phyloP scores from a whole-genome alignment of 2,797 vertebrate genomes.

The Astyanax mexicanus region DNA sequence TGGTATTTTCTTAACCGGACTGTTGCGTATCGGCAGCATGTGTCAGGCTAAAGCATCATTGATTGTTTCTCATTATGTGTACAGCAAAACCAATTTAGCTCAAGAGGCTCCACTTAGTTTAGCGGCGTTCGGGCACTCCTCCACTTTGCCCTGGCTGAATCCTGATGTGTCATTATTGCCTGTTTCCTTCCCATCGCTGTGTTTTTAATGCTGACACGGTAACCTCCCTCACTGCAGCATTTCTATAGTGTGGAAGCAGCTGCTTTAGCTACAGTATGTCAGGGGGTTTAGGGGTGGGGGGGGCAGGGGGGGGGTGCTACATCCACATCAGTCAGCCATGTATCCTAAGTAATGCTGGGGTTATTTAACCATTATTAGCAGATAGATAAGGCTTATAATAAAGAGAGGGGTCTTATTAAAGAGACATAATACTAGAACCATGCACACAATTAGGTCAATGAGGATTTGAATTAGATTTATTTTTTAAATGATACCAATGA shows the following conservation, averaged over 20 bases:
- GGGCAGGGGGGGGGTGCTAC: too few relatives aligned
- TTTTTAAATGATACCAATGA: too few relatives aligned
- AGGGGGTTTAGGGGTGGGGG: too few relatives aligned
- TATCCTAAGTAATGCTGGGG: neutral
- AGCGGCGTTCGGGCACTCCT: constrained; percentile 80
- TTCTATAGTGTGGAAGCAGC: neutral
- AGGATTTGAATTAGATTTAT: too few relatives aligned
- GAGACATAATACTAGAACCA: too few relatives aligned
- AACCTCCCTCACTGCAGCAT: neutral
- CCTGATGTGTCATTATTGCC: constrained; percentile 55
- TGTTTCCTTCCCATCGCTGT: constrained; percentile 20
- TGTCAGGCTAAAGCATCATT: constrained; percentile 88
- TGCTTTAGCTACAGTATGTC: neutral
- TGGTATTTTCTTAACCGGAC: constrained; percentile 80
- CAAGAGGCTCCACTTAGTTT: constrained; percentile 85
- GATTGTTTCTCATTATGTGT: constrained; percentile 87
- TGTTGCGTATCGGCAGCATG: constrained; percentile 83
- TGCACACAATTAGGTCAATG: too few relatives aligned
- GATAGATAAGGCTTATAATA: too few relatives aligned
- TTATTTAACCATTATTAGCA: too few relatives aligned
- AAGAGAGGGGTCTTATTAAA: too few relatives aligned
- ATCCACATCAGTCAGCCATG: too few relatives aligned
- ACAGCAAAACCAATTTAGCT: constrained; percentile 89
- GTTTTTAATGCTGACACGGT: neutral
- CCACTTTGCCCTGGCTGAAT: constrained; percentile 65